Percentiles rank a stretch among this genome's conserved stretches.
Evolutionary conservation across 2,888 invertebrate genomes (phyloP).

Genomic region (Ochropacha duplaris): DNA sequence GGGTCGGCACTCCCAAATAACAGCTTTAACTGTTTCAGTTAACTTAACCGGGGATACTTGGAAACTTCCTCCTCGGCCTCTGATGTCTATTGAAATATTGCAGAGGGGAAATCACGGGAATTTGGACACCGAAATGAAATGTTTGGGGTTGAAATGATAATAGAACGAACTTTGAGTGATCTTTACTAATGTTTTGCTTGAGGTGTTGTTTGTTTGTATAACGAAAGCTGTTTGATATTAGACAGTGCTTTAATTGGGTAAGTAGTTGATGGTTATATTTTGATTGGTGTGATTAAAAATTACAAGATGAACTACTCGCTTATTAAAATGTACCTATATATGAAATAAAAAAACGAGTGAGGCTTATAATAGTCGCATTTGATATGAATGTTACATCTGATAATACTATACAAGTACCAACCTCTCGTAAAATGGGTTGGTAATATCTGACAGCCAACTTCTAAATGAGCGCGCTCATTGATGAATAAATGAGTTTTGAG

Average conservation of each 20-base stretch:
- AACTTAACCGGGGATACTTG: slow-evolving; percentile 7
- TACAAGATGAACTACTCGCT: too few relatives aligned
- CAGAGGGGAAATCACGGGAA: neutral
- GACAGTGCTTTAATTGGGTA: neutral
- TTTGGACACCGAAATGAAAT: neutral
- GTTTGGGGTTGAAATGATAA: slow-evolving; percentile 1
- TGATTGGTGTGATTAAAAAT: too few relatives aligned
- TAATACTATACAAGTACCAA: too few relatives aligned
- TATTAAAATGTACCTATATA: too few relatives aligned
- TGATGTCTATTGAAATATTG: neutral
- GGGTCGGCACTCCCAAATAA: slow-evolving; percentile 26
- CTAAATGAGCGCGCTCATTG: too few relatives aligned
- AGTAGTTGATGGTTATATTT: too few relatives aligned
- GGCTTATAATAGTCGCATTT: too few relatives aligned
- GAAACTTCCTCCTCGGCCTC: slow-evolving; percentile 3
- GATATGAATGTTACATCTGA: too few relatives aligned
- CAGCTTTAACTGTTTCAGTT: slow-evolving; percentile 20
- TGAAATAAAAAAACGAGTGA: too few relatives aligned
- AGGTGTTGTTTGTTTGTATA: neutral
- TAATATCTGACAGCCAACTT: too few relatives aligned
- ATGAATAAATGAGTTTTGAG: too few relatives aligned
- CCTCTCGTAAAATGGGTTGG: too few relatives aligned
- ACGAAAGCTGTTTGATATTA: neutral
- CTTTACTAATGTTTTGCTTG: neutral
- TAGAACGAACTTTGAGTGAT: neutral